A percentile compares a stretch with the other conserved stretches of the same genome.
These are phyloP conservation scores for Copsychus sechellarum DNA, from an alignment of 2,113 vertebrate genomes.

Conservation along the genomic window DNA sequence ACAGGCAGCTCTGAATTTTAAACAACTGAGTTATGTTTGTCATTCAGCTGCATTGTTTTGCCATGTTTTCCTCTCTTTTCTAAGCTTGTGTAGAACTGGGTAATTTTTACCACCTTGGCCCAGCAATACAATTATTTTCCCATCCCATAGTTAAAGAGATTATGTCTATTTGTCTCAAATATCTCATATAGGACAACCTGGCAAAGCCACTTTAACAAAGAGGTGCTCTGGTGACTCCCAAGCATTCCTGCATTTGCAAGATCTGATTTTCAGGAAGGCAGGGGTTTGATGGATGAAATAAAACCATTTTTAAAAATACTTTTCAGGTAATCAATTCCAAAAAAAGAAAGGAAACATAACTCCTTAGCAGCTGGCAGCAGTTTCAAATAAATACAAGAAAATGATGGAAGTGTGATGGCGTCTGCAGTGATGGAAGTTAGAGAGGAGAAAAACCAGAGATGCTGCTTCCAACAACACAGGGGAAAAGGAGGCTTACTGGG, in stretches of 20 bases:
- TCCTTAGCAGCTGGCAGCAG: neutral
- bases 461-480: neutral
- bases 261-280: neutral
- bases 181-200: neutral
- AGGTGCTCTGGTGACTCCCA: neutral
- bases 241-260: neutral
- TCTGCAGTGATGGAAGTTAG: neutral
- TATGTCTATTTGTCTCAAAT: neutral
- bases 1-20: neutral
- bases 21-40: neutral
- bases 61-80: neutral
- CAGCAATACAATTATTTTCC: neutral
- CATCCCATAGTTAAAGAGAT: neutral
- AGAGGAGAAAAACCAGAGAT: conserved; percentile 16
- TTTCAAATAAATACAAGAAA: neutral
- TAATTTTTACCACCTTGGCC: neutral
- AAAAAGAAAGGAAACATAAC: neutral
- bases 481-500: neutral
- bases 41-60: neutral
- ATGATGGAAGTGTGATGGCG: neutral
- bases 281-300: neutral
- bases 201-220: neutral
- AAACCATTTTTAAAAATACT: neutral
- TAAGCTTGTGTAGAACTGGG: neutral
- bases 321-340: neutral